Conservation (phyloP, 2,888 invertebrate species). For the Salticus scenicus region DNA sequence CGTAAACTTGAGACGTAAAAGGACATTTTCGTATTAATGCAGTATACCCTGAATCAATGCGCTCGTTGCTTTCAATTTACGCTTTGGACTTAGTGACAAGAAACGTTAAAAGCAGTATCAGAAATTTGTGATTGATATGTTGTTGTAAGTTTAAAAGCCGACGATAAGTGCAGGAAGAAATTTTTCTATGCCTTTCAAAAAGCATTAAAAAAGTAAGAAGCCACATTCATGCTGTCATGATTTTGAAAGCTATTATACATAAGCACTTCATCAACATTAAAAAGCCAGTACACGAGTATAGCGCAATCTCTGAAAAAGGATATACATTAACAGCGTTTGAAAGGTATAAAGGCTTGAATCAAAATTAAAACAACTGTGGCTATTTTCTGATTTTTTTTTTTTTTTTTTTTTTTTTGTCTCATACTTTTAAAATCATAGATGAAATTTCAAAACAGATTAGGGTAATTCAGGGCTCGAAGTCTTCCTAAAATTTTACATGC, state of each 20-base stretch:
- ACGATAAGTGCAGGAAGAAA: background rate
- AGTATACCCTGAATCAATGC: constrained; percentile 1
- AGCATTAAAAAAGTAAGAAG: constrained; percentile 44
- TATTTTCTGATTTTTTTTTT: no score
- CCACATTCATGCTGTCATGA: constrained; percentile 28
- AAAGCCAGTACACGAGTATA: background rate
- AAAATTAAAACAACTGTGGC: no score
- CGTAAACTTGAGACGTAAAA: background rate
- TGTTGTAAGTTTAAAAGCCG: constrained; percentile 59
- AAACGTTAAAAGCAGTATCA: constrained; percentile 53
- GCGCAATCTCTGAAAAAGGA: background rate
- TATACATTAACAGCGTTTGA: no score
- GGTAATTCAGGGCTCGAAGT: no score
- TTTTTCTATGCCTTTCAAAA: constrained; percentile 19
- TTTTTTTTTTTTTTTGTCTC: no score
- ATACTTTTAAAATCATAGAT: no score
- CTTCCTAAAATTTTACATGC: no score
- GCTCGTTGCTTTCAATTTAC: constrained; percentile 49
- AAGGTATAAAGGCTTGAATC: no score
- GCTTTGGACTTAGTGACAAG: constrained; percentile 46
- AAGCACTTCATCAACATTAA: constrained; percentile 49
- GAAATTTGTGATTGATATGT: constrained; percentile 55
- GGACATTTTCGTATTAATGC: constrained; percentile 55
- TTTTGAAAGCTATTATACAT: constrained; percentile 49
- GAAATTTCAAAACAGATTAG: no score